These are phyloP conservation scores for Sinopyrophorus schimmeli DNA, from an alignment of 2,888 invertebrate species.

Conservation along the genomic window DNA sequence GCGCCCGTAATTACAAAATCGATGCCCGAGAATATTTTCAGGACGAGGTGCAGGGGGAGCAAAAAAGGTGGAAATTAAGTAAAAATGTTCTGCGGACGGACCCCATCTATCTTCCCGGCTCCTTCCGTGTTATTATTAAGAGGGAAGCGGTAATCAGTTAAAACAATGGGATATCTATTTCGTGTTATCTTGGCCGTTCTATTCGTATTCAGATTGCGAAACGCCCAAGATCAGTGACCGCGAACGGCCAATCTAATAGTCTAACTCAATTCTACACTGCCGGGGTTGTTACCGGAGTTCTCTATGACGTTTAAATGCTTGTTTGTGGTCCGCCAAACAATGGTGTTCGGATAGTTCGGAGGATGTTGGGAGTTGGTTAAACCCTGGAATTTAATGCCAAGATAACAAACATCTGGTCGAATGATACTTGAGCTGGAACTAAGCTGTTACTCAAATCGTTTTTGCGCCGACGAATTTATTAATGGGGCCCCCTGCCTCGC, in stretches of 20 bases:
- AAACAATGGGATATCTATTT: conserved; percentile 28
- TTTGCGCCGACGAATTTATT: conserved; percentile 2
- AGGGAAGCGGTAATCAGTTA: conserved; percentile 23
- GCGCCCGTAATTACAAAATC: too few species aligned
- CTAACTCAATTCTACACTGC: conserved; percentile 42
- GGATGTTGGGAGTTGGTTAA: conserved; percentile 31
- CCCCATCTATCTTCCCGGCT: conserved; percentile 19
- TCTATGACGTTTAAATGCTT: conserved; percentile 42
- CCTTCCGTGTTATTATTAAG: conserved; percentile 26
- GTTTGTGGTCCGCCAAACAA: conserved; percentile 39
- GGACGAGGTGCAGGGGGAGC: too few species aligned
- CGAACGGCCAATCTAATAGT: conserved; percentile 45
- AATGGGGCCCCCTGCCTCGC: too few species aligned
- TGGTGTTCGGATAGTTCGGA: conserved; percentile 31
- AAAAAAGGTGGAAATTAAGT: conserved; percentile 3
- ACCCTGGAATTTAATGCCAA: conserved; percentile 31
- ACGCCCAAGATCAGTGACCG: conserved; percentile 44
- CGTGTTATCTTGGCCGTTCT: conserved; percentile 30
- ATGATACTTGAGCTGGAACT: conserved; percentile 23
- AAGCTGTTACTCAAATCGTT: conserved; percentile 13
- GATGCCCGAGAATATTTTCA: too few species aligned
- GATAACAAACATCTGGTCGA: conserved; percentile 28
- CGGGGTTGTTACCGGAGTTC: conserved; percentile 36
- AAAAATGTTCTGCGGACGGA: conserved; percentile 9
- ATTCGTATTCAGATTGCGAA: conserved; percentile 44